Evolutionary conservation across 2,888 invertebrate genomes (phyloP).

Genomic region (Caenorhabditis sp.): DNA sequence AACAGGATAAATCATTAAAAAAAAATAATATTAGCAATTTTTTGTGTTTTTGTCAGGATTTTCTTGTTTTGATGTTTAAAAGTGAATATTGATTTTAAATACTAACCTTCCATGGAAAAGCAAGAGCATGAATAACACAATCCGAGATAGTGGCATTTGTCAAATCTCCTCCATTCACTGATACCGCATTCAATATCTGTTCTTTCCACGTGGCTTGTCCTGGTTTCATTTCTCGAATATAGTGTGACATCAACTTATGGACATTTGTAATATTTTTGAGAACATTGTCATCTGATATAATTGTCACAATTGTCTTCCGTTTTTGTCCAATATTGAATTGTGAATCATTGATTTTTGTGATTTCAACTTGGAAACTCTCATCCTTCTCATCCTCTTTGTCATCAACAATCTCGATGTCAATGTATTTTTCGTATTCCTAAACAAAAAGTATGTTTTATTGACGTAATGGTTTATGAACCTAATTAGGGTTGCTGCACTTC

Average conservation of each 20-base stretch:
- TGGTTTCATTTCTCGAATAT: conserved; percentile 54
- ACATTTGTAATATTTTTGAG: conserved; percentile 56
- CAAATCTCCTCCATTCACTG: conserved; percentile 77
- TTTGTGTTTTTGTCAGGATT: background rate
- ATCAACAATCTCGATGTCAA: conserved; percentile 76
- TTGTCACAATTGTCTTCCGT: conserved; percentile 74
- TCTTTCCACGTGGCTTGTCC: conserved; percentile 58
- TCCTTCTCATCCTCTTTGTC: conserved; percentile 77
- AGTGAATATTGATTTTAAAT: conserved; percentile 7
- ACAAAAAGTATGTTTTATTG: background rate
- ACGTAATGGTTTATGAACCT: background rate
- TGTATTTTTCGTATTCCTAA: conserved; percentile 74
- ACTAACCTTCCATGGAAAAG: conserved; percentile 53
- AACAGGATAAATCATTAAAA: too few relatives aligned
- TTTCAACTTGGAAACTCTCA: conserved; percentile 76
- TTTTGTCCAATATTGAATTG: conserved; percentile 73
- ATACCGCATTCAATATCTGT: conserved; percentile 75
- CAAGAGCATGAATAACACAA: conserved; percentile 75
- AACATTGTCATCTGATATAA: conserved; percentile 75
- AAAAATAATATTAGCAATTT: too few relatives aligned
- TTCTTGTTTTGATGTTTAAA: too few relatives aligned
- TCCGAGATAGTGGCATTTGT: conserved; percentile 75
- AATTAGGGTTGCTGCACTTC: background rate
- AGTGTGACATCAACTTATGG: conserved; percentile 50
- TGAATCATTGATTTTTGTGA: conserved; percentile 26